Evolutionary conservation across 2,113 vertebrate genomes (phyloP), one percentile per base, ranked within the genome.

Genomic region (Todiramphus saurophagus): DNA sequence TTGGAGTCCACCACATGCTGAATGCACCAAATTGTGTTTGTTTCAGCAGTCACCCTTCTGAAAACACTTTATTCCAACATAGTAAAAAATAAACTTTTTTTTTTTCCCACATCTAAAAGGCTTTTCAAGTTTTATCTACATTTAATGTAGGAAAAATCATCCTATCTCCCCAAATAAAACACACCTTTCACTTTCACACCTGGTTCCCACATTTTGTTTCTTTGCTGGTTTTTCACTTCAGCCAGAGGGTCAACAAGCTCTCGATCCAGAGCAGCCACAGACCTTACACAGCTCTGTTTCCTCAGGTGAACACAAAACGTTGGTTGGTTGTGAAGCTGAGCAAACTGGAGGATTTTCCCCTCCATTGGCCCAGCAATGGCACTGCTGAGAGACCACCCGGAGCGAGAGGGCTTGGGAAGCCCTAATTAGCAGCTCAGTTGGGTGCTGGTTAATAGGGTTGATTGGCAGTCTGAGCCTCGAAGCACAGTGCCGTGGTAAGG

Each of bases 341-440:
- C 35, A 63, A 50, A 68, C 62, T 9, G 4, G 6, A 62, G 6
- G 33, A 21, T 69, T 68, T 80, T 85, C 10, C 18, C 37, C 37
- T 58, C 43, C 23, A 8, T 7, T 8, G 13, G 41, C 31, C 44
- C 0, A 0, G n/a, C 37, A 41, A 19, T 17, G 28, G 13, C 1
- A 1, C 41, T 80, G 27, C 41, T 4, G 6, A n/a, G 44, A 21
- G 16, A 35, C 9, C 6, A 41, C 14, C 5, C 0, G 8, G 18
- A 44, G 48, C 1, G 1, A 13, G 6, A 73, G 11, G 23, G 6
- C 55, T 89, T 0, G 1, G 5, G 53, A 2, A 89, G 23, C 35
- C 60, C 35, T 79, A n/a, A 89, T 80, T 64, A 81, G 35, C 48
- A 64, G 43, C 69, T 63, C 31, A 9, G 30, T 12, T 68, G 43